A percentile compares a stretch with the other conserved stretches of the same genome.
These are phyloP conservation scores for Tethya wilhelma DNA, from an alignment of 37 sponge, comb jelly and placozoan genomes.

Conservation along the genomic window DNA sequence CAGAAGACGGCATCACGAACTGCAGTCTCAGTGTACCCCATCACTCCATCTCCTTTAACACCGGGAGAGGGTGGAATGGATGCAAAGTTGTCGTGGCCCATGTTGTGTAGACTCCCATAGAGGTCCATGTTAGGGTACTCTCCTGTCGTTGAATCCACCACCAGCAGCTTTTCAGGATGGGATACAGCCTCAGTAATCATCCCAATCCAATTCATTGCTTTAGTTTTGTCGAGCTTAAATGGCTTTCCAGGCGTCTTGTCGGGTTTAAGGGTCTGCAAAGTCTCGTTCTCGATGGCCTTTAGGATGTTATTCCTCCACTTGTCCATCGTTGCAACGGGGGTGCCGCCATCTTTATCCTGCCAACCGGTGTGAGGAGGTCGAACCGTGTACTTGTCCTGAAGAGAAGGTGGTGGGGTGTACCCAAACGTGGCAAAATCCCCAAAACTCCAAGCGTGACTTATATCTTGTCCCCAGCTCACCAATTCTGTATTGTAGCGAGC, in stretches of 20 bases:
- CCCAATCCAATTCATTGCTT: slow-evolving; percentile 1
- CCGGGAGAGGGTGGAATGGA: background rate
- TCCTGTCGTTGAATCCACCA: background rate
- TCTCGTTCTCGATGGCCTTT: slow-evolving; percentile 1
- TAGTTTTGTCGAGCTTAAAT: background rate
- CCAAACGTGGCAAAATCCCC: slow-evolving; percentile 8
- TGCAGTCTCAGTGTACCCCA: background rate
- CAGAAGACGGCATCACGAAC: slow-evolving; percentile 17
- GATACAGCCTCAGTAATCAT: slow-evolving; percentile 5
- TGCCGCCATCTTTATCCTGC: too few species aligned
- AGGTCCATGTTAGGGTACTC: background rate
- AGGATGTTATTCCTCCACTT: slow-evolving; percentile 19
- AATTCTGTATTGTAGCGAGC: slow-evolving; percentile 38
- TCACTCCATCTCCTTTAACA: background rate
- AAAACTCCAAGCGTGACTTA: slow-evolving; percentile 1
- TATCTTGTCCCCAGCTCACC: slow-evolving; percentile 6
- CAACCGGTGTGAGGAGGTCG: slow-evolving; percentile 28
- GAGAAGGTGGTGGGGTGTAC: slow-evolving; percentile 24
- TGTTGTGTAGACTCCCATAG: slow-evolving; percentile 10
- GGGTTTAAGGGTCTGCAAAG: background rate
- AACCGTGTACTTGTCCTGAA: background rate
- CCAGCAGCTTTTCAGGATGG: background rate
- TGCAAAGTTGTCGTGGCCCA: slow-evolving; percentile 14
- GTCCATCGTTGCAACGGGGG: background rate
- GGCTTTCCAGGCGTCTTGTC: too few species aligned